Evolutionary conservation across 1,140 invertebrate genomes (phyloP).

Genomic region (Caenorhabditis briggsae): DNA sequence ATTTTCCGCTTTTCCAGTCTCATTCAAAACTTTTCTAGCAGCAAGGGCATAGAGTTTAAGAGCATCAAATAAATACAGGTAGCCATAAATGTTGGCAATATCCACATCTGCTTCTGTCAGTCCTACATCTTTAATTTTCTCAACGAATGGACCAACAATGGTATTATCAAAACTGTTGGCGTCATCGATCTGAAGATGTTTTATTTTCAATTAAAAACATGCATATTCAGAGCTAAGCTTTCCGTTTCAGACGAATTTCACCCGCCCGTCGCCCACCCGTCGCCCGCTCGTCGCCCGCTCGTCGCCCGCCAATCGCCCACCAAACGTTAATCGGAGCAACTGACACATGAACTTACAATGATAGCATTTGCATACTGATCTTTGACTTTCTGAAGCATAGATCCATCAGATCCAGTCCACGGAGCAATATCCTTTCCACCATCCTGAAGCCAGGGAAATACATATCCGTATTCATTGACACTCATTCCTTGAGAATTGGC

Average conservation of each 20-base stretch:
- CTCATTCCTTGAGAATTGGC: conserved; percentile 71
- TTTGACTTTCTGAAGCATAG: conserved; percentile 70
- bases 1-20: conserved; percentile 68
- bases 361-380: conserved; percentile 72
- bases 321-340: too few relatives aligned
- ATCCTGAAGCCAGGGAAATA: conserved; percentile 73
- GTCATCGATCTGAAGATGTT: conserved; percentile 74
- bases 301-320: too few relatives aligned
- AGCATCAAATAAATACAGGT: conserved; percentile 75
- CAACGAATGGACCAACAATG: conserved; percentile 69
- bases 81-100: conserved; percentile 76
- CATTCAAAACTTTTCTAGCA: conserved; percentile 70
- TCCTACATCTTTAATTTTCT: conserved; percentile 71
- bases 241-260: too few relatives aligned
- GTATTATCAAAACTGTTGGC: conserved; percentile 77
- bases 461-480: conserved; percentile 72
- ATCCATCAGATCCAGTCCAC: conserved; percentile 73
- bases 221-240: too few relatives aligned
- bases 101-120: conserved; percentile 73
- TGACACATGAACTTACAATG: conserved; percentile 66
- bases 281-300: too few relatives aligned
- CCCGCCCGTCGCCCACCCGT: too few relatives aligned
- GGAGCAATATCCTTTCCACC: conserved; percentile 72
- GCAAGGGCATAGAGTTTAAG: conserved; percentile 75
- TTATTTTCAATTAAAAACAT: neutral